phyloP scores from a whole-genome alignment of 1,140 invertebrate species.

The Drosophila dunni region DNA sequence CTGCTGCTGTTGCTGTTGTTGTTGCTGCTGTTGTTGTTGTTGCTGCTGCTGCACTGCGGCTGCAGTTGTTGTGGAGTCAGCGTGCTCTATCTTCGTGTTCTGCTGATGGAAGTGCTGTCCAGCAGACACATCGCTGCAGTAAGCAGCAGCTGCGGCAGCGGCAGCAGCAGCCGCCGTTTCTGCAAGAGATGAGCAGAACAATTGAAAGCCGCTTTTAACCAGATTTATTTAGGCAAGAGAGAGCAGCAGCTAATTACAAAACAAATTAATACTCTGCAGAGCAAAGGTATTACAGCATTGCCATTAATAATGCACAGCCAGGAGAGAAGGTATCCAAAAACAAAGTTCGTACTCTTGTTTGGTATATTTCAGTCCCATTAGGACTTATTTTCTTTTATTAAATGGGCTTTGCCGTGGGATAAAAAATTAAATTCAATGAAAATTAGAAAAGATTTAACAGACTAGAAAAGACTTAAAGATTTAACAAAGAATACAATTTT shows the following conservation, averaged over 20 bases:
- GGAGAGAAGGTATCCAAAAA: too few relatives aligned
- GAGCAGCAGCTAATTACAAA: constrained; percentile 57
- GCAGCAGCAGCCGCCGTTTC: constrained; percentile 56
- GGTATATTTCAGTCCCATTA: too few relatives aligned
- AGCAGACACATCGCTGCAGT: constrained; percentile 71
- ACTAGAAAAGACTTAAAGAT: too few relatives aligned
- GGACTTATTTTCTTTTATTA: too few relatives aligned
- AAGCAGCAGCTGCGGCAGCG: constrained; percentile 61
- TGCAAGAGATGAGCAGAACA: constrained; percentile 47
- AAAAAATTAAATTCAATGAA: too few relatives aligned
- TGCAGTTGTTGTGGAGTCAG: constrained; percentile 73
- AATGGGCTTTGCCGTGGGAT: too few relatives aligned
- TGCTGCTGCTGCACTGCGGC: constrained; percentile 53
- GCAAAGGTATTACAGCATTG: background rate
- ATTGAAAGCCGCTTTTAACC: constrained; percentile 69
- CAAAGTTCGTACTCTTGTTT: too few relatives aligned
- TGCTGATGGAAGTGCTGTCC: constrained; percentile 73
- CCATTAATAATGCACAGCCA: background rate
- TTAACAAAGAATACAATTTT: too few relatives aligned
- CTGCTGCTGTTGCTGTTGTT: constrained; percentile 58
- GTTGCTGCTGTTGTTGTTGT: constrained; percentile 55
- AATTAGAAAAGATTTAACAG: too few relatives aligned
- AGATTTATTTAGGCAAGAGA: constrained; percentile 40
- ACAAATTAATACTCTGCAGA: constrained; percentile 31
- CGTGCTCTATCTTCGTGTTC: constrained; percentile 75